These are phyloP conservation scores for Manduca sexta DNA, from an alignment of 1,140 invertebrate genomes.

Conservation along the genomic window DNA sequence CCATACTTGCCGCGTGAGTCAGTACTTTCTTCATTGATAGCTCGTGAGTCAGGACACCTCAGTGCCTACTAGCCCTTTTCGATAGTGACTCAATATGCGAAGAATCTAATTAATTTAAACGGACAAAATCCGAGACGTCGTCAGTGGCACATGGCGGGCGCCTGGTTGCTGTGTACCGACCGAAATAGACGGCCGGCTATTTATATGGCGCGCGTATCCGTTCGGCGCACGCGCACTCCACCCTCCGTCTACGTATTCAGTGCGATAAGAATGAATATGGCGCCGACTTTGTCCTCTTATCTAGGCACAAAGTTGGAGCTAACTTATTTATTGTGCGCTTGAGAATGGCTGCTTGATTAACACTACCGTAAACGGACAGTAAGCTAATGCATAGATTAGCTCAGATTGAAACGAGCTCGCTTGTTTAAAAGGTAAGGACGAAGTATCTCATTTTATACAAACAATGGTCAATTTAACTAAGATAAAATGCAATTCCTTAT, in stretches of 20 bases:
- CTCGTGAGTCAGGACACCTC: conserved; percentile 5
- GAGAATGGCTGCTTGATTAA: too few species aligned
- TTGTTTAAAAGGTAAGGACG: too few species aligned
- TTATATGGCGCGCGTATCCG: conserved; percentile 62
- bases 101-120: conserved; percentile 48
- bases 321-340: too few species aligned
- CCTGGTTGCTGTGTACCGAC: conserved; percentile 45
- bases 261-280: conserved; percentile 24
- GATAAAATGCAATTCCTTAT: too few species aligned
- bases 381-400: too few species aligned
- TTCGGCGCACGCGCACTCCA: conserved; percentile 52
- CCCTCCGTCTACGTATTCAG: conserved; percentile 25
- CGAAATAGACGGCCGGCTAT: conserved; percentile 63
- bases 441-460: too few species aligned
- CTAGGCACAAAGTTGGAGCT: background rate
- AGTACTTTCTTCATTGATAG: conserved; percentile 4
- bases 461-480: too few species aligned
- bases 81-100: conserved; percentile 28
- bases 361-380: too few species aligned
- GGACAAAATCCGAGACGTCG: conserved; percentile 42
- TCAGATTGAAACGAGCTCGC: too few species aligned
- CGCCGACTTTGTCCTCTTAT: conserved; percentile 18
- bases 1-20: conserved; percentile 2
- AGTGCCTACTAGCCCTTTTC: conserved; percentile 22
- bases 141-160: conserved; percentile 52